phyloP scores from a whole-genome alignment of 2,113 vertebrate genomes.

The Pseudopipra pipra region DNA sequence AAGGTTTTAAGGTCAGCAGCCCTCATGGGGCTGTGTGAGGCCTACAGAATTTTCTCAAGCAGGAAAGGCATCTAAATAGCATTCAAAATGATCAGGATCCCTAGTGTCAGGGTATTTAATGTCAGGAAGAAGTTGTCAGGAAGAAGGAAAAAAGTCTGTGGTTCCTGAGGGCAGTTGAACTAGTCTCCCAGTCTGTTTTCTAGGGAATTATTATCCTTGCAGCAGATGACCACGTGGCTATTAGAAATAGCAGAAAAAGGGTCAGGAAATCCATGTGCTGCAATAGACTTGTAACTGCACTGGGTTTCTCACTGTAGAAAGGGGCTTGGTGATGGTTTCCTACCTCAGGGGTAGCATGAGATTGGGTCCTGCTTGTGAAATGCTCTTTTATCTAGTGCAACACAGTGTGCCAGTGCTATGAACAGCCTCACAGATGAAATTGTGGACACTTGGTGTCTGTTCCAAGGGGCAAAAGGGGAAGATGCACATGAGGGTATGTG shows the following conservation, averaged over 20 bases:
- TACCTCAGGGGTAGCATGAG: neutral
- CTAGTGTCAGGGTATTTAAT: neutral
- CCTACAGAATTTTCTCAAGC: neutral
- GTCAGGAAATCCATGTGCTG: neutral
- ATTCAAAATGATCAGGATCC: neutral
- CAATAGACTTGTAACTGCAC: neutral
- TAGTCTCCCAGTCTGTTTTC: neutral
- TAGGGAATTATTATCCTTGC: neutral
- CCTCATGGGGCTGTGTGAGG: neutral
- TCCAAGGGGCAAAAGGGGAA: neutral
- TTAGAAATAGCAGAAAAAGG: neutral
- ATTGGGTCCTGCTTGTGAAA: neutral
- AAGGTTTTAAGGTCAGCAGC: neutral
- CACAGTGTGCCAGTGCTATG: rapidly evolving
- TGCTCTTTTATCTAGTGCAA: neutral
- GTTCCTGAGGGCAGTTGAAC: neutral
- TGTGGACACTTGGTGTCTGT: neutral
- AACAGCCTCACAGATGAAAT: neutral
- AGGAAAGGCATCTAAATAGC: neutral
- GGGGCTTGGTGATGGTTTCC: neutral
- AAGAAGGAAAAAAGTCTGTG: neutral
- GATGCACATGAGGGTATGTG: neutral
- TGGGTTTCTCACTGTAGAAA: neutral
- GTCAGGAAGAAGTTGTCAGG: neutral
- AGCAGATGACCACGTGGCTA: neutral